These are phyloP conservation scores for Pogonognathellus flavescens DNA, from an alignment of 1,140 invertebrate genomes.

Conservation along the genomic window DNA sequence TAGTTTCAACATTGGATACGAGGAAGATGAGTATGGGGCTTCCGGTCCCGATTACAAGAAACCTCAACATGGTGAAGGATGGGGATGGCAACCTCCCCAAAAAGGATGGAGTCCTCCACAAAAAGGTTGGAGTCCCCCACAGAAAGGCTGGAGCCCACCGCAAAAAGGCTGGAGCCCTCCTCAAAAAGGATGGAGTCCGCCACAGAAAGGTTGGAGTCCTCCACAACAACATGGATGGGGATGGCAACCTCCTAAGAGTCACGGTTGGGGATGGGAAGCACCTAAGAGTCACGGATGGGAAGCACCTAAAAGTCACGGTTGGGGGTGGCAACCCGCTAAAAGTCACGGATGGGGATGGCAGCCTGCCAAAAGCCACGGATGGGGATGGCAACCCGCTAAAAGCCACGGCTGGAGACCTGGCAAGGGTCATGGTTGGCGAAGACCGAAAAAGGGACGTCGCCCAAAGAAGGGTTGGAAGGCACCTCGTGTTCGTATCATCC, in stretches of 20 bases:
- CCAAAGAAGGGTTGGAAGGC: slow-evolving; percentile 30
- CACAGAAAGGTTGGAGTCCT: neutral
- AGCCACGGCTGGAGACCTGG: slow-evolving; percentile 5
- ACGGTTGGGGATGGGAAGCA: slow-evolving; percentile 25
- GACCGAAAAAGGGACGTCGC: neutral
- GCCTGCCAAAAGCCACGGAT: slow-evolving; percentile 12
- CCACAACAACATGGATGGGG: neutral
- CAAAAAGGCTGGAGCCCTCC: neutral
- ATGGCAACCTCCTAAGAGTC: neutral
- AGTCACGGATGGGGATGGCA: slow-evolving; percentile 32
- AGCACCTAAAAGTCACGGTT: slow-evolving; percentile 18
- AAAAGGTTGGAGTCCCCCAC: neutral
- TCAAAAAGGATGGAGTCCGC: neutral
- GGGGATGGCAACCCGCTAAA: slow-evolving; percentile 31
- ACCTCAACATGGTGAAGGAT: neutral
- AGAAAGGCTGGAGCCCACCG: neutral
- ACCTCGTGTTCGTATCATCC: slow-evolving; percentile 20
- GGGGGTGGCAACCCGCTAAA: slow-evolving; percentile 17
- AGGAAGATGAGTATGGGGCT: slow-evolving; percentile 37
- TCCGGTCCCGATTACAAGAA: neutral
- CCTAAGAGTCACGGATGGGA: slow-evolving; percentile 30
- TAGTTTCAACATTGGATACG: slow-evolving; percentile 3
- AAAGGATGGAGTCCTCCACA: neutral
- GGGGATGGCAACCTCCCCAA: neutral
- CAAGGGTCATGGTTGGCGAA: neutral